phyloP scores from a whole-genome alignment of 2,888 invertebrate genomes.

The Chaitophorus viminalis region DNA sequence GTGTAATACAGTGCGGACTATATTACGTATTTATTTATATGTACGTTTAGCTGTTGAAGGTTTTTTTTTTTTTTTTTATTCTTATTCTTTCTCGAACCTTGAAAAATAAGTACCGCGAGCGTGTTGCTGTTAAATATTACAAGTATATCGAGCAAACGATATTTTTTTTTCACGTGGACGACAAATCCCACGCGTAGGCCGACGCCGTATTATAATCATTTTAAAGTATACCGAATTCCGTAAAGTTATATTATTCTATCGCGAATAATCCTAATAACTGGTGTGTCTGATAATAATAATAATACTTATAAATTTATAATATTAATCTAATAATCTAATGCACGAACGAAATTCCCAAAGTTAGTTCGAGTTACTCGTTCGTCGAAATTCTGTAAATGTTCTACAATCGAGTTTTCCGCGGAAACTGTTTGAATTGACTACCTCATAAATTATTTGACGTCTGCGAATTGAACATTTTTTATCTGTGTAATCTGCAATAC shows the following conservation, averaged over 20 bases:
- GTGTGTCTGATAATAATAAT: too few species aligned
- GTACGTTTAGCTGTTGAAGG: too few species aligned
- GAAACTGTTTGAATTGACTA: neutral
- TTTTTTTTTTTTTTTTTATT: neutral
- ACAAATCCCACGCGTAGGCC: neutral
- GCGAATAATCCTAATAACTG: slow-evolving; percentile 1
- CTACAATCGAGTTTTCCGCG: slow-evolving; percentile 35
- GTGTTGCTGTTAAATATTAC: too few species aligned
- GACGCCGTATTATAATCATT: neutral
- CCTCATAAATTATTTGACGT: neutral
- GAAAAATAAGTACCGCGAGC: too few species aligned
- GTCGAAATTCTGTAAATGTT: slow-evolving; percentile 45
- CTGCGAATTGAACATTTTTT: neutral
- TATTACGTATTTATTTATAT: too few species aligned
- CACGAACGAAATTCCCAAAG: neutral
- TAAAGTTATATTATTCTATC: neutral
- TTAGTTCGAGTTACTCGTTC: slow-evolving; percentile 28
- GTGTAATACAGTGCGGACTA: too few species aligned
- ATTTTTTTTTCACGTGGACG: too few species aligned
- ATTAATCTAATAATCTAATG: too few species aligned
- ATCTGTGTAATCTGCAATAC: slow-evolving; percentile 3
- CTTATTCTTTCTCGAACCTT: neutral
- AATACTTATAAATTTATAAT: too few species aligned
- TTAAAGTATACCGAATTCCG: neutral
- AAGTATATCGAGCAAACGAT: too few species aligned